A percentile compares a stretch with the other conserved stretches of the same genome.
phyloP scores from a whole-genome alignment of 2,888 invertebrate genomes.

The Orthosia gracilis region DNA sequence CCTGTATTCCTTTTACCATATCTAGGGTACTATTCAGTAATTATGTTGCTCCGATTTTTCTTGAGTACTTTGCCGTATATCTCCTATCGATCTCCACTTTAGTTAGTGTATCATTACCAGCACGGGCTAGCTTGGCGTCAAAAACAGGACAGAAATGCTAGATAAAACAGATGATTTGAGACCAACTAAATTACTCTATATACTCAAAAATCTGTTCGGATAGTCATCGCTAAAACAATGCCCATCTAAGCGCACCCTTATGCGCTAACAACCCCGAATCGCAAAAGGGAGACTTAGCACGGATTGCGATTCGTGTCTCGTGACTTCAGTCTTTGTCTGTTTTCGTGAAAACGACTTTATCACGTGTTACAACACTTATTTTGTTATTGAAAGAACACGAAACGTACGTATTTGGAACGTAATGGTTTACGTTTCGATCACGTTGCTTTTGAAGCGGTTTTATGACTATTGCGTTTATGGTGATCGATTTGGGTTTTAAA shows the following conservation, averaged over 20 bases:
- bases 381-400: conserved; percentile 71
- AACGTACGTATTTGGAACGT: conserved; percentile 63
- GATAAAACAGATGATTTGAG: too few relatives aligned
- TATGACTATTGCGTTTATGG: conserved; percentile 50
- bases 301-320: conserved; percentile 69
- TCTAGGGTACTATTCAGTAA: too few relatives aligned
- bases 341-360: conserved; percentile 74
- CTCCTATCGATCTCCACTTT: neutral
- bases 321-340: conserved; percentile 76
- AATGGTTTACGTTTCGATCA: conserved; percentile 58
- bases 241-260: conserved; percentile 14
- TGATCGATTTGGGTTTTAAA: conserved; percentile 29
- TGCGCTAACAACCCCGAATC: conserved; percentile 64
- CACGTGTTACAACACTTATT: conserved; percentile 67
- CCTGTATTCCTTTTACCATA: too few relatives aligned
- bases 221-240: neutral
- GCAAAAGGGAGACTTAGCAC: conserved; percentile 62
- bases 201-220: neutral
- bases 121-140: too few relatives aligned
- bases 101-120: neutral
- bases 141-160: too few relatives aligned
- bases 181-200: too few relatives aligned
- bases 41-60: neutral
- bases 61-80: neutral
- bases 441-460: conserved; percentile 62